Percentiles rank a stretch among this genome's conserved stretches.
These are phyloP conservation scores for Hermaeophaga mercurialis DNA, from an alignment of 2,888 invertebrate genomes.

Conservation along the genomic window DNA sequence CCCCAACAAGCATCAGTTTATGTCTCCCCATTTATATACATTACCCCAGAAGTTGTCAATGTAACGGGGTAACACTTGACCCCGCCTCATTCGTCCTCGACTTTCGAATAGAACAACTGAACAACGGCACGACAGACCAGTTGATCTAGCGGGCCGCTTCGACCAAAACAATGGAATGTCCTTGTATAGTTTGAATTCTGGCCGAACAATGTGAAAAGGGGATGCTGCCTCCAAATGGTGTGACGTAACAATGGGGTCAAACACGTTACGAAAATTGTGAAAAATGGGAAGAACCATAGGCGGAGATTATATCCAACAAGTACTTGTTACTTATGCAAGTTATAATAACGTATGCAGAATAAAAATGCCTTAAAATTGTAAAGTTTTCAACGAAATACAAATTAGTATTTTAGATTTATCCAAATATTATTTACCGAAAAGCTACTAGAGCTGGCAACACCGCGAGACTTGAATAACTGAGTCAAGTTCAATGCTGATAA, in stretches of 20 bases:
- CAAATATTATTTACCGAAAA: too few species aligned
- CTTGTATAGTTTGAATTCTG: constrained; percentile 28
- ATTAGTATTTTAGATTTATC: too few species aligned
- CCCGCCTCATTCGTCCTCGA: constrained; percentile 25
- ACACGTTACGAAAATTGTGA: constrained; percentile 27
- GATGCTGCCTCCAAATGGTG: constrained; percentile 15
- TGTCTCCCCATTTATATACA: constrained; percentile 15
- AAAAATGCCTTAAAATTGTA: too few species aligned
- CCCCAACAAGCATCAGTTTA: neutral
- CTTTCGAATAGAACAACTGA: constrained; percentile 18
- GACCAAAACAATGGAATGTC: constrained; percentile 32
- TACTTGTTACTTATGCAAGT: too few species aligned
- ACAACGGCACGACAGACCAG: constrained; percentile 20
- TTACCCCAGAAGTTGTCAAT: constrained; percentile 26
- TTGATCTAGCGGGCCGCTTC: constrained; percentile 27
- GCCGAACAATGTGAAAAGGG: constrained; percentile 22
- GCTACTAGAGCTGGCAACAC: too few species aligned
- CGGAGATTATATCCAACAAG: too few species aligned
- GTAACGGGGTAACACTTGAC: constrained; percentile 23
- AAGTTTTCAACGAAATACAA: too few species aligned
- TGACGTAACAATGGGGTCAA: constrained; percentile 31
- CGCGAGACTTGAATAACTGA: too few species aligned
- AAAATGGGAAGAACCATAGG: constrained; percentile 13
- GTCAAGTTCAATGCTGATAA: too few species aligned
- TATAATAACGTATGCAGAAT: too few species aligned